Conservation (phyloP, 2,888 invertebrate genomes). For the Tiliacea citrago region DNA sequence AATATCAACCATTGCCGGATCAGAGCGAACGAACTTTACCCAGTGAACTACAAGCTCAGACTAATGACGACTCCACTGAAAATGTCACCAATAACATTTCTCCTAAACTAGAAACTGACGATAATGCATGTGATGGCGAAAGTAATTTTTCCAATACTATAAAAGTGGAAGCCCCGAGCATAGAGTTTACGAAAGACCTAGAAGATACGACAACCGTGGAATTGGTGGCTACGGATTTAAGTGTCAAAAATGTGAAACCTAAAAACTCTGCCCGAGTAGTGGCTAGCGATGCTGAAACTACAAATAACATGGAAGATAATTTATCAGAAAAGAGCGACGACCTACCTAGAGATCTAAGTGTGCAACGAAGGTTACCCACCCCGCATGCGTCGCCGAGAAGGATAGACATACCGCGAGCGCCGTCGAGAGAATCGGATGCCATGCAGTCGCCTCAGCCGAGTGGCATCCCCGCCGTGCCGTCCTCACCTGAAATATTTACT, state of each 20-base stretch:
- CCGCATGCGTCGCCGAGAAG: slow-evolving; percentile 86
- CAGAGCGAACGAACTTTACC: slow-evolving; percentile 74
- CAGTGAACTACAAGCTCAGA: slow-evolving; percentile 63
- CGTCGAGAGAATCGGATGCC: slow-evolving; percentile 93
- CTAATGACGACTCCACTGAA: slow-evolving; percentile 42
- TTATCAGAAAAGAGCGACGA: slow-evolving; percentile 88
- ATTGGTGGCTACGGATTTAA: slow-evolving; percentile 90
- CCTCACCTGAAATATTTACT: slow-evolving; percentile 92
- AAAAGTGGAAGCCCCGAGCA: slow-evolving; percentile 53
- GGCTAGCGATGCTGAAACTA: slow-evolving; percentile 73
- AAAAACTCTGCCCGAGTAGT: slow-evolving; percentile 68
- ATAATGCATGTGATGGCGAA: slow-evolving; percentile 53
- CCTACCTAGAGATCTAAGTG: slow-evolving; percentile 91
- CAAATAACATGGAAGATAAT: slow-evolving; percentile 78
- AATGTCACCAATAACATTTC: slow-evolving; percentile 26
- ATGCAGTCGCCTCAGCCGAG: slow-evolving; percentile 94
- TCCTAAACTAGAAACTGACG: slow-evolving; percentile 45
- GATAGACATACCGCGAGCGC: slow-evolving; percentile 90
- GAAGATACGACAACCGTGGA: slow-evolving; percentile 79
- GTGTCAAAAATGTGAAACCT: slow-evolving; percentile 81
- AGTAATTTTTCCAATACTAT: slow-evolving; percentile 58
- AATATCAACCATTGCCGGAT: slow-evolving; percentile 72
- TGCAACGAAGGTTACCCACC: slow-evolving; percentile 88
- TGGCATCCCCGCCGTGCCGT: slow-evolving; percentile 93
- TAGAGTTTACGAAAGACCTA: slow-evolving; percentile 61